Evolutionary conservation across 2,888 invertebrate species (phyloP), one percentile per base, ranked within the genome.

Genomic region (Tryphoninae sp.): DNA sequence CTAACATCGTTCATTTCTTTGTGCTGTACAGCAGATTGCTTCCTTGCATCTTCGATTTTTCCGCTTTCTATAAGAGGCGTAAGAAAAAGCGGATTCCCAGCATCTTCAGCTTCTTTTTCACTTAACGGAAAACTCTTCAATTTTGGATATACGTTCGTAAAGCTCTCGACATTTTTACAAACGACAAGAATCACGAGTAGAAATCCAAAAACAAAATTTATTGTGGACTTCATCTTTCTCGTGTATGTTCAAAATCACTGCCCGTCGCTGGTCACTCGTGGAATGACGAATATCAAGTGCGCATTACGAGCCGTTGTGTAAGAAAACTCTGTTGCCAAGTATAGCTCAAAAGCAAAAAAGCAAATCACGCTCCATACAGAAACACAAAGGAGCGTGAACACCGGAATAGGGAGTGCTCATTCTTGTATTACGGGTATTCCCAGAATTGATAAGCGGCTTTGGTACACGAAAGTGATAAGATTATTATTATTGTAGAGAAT

Each of bases 1-100:
- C 93, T 93, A 26, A 96, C 92, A 13, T 93, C 92, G 45, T 93
- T 93, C 91, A 93, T 93, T 68, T 94, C 94, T 55, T 94, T 94
- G 85, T 94, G 94, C 1, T 93, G 92, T 0, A 95, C 95, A 0
- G 93, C 89, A 0, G 94, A 93, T 49, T 93, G 89, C 3, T 92
- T 90, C 86, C 94, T 93, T 0, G 95, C 97, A 88, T 95, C 94
- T 1, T 95, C 93, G 71, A 96, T 94, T 87, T 95, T 94, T 6
- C 96, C 96, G 78, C 92, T 93, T 89, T 96, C 95, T 42, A 97
- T 94, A 71, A 94, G 93, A 0, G 96, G 96, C 0, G 97, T 96
- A 40, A 97, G 93, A 88, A 96, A 95, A 8, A 97, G 92, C 1
- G 97, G 96, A 33, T 94, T 88, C 0, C 95, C 94, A 6, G 92